A percentile compares a stretch with the other conserved stretches of the same genome.
Evolutionary conservation across 2,888 invertebrate species (phyloP).

Genomic region (Mesodorylaimus sp.): DNA sequence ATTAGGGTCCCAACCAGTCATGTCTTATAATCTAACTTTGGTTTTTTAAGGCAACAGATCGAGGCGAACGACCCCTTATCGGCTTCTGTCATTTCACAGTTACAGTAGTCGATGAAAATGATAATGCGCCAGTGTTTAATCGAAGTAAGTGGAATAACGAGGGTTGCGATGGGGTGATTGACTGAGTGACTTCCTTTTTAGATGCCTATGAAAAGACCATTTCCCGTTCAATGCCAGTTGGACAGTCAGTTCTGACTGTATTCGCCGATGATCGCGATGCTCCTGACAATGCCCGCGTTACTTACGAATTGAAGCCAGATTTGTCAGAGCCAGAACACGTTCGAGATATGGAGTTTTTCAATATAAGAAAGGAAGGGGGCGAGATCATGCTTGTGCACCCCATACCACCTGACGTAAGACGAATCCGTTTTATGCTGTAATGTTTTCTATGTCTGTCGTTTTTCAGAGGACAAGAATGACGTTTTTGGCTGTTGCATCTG

Average conservation of each 20-base stretch:
- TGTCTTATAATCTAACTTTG: neutral
- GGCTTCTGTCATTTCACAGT: conserved; percentile 97
- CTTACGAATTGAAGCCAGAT: conserved; percentile 20
- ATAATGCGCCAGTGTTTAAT: conserved; percentile 83
- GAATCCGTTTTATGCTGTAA: neutral
- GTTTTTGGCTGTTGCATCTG: conserved; percentile 55
- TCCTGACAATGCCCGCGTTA: conserved; percentile 20
- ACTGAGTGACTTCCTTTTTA: conserved; percentile 10
- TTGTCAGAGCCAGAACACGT: conserved; percentile 15
- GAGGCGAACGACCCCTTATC: conserved; percentile 89
- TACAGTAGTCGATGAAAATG: conserved; percentile 96
- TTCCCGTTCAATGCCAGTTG: conserved; percentile 16
- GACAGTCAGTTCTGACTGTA: conserved; percentile 20
- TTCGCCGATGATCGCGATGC: conserved; percentile 25
- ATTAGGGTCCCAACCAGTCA: neutral
- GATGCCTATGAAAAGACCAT: conserved; percentile 28
- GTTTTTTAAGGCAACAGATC: conserved; percentile 65
- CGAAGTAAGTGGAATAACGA: neutral
- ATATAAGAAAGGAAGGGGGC: conserved; percentile 10
- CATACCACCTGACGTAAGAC: conserved; percentile 12
- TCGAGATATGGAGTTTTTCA: conserved; percentile 12
- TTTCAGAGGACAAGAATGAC: conserved; percentile 18
- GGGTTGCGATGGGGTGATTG: neutral
- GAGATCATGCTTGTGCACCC: conserved; percentile 8
- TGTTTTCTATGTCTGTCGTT: neutral